Base-by-base conservation (phyloP, 2,888 invertebrate genomes). In the Mesorhabditis sp. region DNA sequence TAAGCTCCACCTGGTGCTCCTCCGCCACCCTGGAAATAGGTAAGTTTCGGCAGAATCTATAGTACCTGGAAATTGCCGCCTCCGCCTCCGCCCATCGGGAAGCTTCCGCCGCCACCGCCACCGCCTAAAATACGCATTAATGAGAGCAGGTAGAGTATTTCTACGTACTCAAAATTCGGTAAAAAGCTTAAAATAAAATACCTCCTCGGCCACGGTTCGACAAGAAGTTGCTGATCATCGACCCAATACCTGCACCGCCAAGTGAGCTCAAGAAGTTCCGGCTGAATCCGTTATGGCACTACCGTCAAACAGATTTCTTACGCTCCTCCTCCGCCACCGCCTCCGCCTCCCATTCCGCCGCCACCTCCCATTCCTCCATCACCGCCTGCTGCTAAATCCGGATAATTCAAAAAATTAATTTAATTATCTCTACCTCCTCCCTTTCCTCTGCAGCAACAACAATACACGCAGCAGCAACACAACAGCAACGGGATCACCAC, bases 401-500 rank as follows among this genome's bases (percentile, higher is more conserved):
- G 28, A 28, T 28, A 28, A 28, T 28, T 28, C 2, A 28, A 28
- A 28, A 28, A 28, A 28, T 28, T 28, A 2, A 13, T 50, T 50
- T n/a, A 2, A 62, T 76, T 70, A 43, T 76, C 73, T 10, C 72
- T 72, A 7, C 74, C 75, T 42, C 75, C 76, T 45, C 74, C 79
- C 72, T 74, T 76, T 70, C 77, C 76, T 10, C 79, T 77, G 64
- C 81, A 83, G 67, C 81, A 83, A 64, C 82, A 83, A 68, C 79
- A 83, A 65, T 83, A 83, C 62, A 78, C 63, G 66, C 80, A 79
- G 67, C 80, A 80, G 65, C 82, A 83, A 68, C 83, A 83, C 66
- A 78, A 81, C 6, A 82, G 74, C 13, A 76, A 70, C n/a, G 83
- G 82, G 65, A 83, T 76, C 64, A 83, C 69, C 45, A 81, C 69